phyloP scores from a whole-genome alignment of 2,797 vertebrate genomes.

The Antennarius maculatus region DNA sequence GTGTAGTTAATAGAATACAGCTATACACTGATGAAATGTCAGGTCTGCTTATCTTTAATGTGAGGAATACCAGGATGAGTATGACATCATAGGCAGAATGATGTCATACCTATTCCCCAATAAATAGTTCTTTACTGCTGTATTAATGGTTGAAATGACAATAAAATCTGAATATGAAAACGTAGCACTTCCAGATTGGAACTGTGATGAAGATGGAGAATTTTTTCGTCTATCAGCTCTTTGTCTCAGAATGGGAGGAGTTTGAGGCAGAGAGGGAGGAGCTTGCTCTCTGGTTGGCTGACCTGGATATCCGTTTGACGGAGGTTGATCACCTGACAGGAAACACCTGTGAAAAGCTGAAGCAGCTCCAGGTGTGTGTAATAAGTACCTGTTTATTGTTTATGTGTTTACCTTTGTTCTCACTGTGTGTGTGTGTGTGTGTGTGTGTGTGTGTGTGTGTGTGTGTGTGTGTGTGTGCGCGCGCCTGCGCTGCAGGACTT shows the following conservation, averaged over 20 bases:
- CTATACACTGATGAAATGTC: too few relatives aligned
- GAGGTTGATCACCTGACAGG: conserved; percentile 81
- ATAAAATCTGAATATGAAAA: background rate
- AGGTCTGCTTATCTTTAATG: too few relatives aligned
- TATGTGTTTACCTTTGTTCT: background rate
- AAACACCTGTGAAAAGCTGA: conserved; percentile 79
- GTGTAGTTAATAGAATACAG: too few relatives aligned
- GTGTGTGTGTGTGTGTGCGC: background rate
- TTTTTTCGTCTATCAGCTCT: conserved; percentile 55
- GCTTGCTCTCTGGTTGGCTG: conserved; percentile 80
- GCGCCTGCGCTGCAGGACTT: conserved; percentile 69
- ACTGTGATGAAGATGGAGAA: too few relatives aligned
- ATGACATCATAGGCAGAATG: too few relatives aligned
- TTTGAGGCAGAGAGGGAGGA: conserved; percentile 83
- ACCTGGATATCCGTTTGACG: conserved; percentile 79
- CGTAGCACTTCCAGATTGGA: background rate
- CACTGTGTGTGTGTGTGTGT: background rate
- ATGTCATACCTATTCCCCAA: too few relatives aligned
- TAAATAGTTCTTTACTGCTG: too few relatives aligned
- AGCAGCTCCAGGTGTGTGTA: conserved; percentile 79
- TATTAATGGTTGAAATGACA: too few relatives aligned
- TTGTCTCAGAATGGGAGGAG: conserved; percentile 79
- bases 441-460: conserved; percentile 59
- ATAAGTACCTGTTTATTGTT: background rate
- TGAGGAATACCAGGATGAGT: too few relatives aligned